phyloP scores from a whole-genome alignment of 92 coral and sea anemone genomes.

The Pocillopora grandis region DNA sequence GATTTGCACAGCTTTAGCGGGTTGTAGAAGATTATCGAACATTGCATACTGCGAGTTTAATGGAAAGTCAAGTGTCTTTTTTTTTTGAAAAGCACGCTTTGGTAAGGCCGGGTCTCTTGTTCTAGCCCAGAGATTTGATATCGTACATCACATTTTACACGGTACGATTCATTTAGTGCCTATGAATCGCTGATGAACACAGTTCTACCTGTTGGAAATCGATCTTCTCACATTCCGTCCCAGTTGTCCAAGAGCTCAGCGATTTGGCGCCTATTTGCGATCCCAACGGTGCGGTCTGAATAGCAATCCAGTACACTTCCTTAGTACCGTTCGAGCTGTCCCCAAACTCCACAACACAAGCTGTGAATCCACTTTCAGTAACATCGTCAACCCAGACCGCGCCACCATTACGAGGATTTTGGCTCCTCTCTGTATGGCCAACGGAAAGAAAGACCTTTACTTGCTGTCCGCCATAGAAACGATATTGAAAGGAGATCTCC shows the following conservation, averaged over 20 bases:
- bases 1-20: too few species aligned
- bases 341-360: conserved; percentile 11
- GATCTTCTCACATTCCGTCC: conserved; percentile 3
- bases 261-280: background rate
- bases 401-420: conserved; percentile 20
- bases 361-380: background rate
- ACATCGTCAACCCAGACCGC: conserved; percentile 36
- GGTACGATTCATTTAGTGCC: background rate
- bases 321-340: background rate
- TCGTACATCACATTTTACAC: background rate
- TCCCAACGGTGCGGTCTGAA: background rate
- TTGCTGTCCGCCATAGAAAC: conserved; percentile 8
- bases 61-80: background rate
- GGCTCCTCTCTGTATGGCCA: background rate
- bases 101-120: too few species aligned
- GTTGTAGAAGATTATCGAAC: background rate
- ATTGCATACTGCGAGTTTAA: background rate
- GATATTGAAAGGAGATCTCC: background rate
- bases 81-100: background rate
- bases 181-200: background rate
- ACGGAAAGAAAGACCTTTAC: conserved; percentile 17
- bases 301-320: conserved; percentile 7
- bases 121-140: background rate
- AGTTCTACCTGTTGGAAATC: conserved; percentile 7
- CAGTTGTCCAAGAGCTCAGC: conserved; percentile 22